Base-by-base conservation (phyloP, 2,113 vertebrate species). In the Dolichotis patagonum region DNA sequence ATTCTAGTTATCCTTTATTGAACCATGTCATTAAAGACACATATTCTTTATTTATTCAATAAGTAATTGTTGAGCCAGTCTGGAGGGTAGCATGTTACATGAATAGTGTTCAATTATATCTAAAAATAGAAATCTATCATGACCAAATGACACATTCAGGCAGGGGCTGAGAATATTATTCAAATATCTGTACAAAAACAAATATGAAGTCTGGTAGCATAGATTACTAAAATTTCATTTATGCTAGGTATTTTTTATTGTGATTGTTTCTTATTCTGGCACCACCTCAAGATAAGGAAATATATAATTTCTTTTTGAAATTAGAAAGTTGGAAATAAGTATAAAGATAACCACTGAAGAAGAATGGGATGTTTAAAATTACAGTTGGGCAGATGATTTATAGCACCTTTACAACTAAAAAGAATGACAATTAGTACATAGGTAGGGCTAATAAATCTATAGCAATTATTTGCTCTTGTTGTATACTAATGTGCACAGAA, bases 321-420 rank as follows among this genome's bases (percentile, higher is more conserved):
- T 32, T 81, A 81, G n/a, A 94, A n/a, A 88, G 28, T 46, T 85
- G 38, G 58, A 95, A 88, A 89, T 84, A 94, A 87, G 11, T 52
- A 60, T 5, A 41, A 92, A 49, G 71, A 85, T 7, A 87, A 17
- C 8, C 85, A 17, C 24, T 41, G 6, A 94, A 1, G 17, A 65
- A 67, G 17, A 69, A 73, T 22, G 1, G 7, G 20, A 81, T 41
- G 43, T 3, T 28, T 89, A 46, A 32, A 85, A 84, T 26, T 94
- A 41, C 17, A 46, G 28, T 20, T 41, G 14, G 4, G 16, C 26
- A 90, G 24, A 73, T 91, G 54, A 95, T 83, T 90, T 58, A 71
- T 7, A 9, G 1, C 32, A 67, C 28, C 8, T 56, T 90, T 35
- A 96, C 38, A 92, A 83, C 7, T 20, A 12, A 54, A 71, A 85